Conservation (phyloP, 2,797 vertebrate genomes). For the Epinephelus coioides region DNA sequence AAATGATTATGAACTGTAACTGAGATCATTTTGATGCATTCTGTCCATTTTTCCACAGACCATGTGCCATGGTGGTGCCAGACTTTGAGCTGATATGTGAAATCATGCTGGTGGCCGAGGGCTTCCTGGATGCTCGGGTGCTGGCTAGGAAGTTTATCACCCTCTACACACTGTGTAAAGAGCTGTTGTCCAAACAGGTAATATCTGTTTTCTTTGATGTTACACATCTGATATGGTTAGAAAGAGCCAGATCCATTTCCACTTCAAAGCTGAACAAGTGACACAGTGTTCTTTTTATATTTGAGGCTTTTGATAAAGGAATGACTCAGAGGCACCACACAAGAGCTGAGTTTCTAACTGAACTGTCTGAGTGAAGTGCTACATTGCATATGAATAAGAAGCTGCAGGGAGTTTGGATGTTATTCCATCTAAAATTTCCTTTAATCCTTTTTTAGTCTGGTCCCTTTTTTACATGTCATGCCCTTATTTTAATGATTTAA, state of each 20-base stretch:
- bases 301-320: constrained; percentile 35
- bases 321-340: constrained; percentile 27
- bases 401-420: constrained; percentile 32
- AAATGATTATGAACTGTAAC: not conserved
- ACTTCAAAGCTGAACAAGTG: constrained; percentile 34
- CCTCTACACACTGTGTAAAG: constrained; percentile 94
- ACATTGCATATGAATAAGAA: constrained; percentile 40
- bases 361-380: constrained; percentile 21
- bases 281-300: constrained; percentile 33
- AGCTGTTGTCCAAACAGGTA: constrained; percentile 98
- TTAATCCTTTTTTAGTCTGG: constrained; percentile 31
- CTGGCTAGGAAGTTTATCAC: constrained; percentile 96
- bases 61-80: constrained; percentile 98
- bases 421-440: constrained; percentile 39
- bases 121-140: constrained; percentile 91
- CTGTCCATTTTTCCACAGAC: constrained; percentile 79
- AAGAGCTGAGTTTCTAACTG: constrained; percentile 20
- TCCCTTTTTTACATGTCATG: constrained; percentile 35
- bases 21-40: not conserved
- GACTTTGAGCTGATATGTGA: constrained; percentile 99
- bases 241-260: constrained; percentile 18
- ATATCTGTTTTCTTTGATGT: not conserved
- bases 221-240: not conserved
- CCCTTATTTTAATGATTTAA: constrained; percentile 49
- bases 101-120: constrained; percentile 98